A percentile compares a stretch with the other conserved stretches of the same genome.
These are phyloP conservation scores for Aleiodes sp. DNA, from an alignment of 1,140 invertebrate genomes.

Conservation along the genomic window DNA sequence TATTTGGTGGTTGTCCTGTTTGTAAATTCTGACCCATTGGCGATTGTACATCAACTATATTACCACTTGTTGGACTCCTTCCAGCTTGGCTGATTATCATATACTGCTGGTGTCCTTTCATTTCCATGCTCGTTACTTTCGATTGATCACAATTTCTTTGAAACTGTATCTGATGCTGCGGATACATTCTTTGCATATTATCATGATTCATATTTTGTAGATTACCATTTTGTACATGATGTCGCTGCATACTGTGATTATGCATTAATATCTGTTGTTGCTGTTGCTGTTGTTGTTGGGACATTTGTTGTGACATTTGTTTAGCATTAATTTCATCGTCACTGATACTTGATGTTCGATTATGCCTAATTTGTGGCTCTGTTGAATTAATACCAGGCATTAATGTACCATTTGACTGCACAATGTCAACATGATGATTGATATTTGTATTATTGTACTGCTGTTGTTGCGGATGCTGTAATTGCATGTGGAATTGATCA, in stretches of 20 bases:
- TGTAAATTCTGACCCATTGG: slow-evolving; percentile 39
- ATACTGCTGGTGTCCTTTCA: slow-evolving; percentile 48
- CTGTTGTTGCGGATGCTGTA: slow-evolving; percentile 54
- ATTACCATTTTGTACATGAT: slow-evolving; percentile 56
- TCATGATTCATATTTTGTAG: slow-evolving; percentile 56
- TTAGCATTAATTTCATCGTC: slow-evolving; percentile 59
- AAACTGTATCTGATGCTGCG: slow-evolving; percentile 68
- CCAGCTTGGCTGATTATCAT: slow-evolving; percentile 48
- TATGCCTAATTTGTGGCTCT: slow-evolving; percentile 50
- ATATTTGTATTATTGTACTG: slow-evolving; percentile 53
- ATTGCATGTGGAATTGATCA: slow-evolving; percentile 58
- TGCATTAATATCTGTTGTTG: slow-evolving; percentile 58
- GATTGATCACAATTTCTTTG: slow-evolving; percentile 53
- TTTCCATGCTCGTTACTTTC: not conserved
- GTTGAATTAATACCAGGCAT: slow-evolving; percentile 49
- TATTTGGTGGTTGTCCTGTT: slow-evolving; percentile 46
- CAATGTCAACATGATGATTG: slow-evolving; percentile 52
- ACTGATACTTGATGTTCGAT: slow-evolving; percentile 40
- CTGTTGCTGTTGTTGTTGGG: slow-evolving; percentile 51
- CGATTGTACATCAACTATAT: slow-evolving; percentile 45
- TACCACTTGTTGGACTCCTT: slow-evolving; percentile 47
- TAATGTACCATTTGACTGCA: slow-evolving; percentile 46
- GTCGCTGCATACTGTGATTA: slow-evolving; percentile 58
- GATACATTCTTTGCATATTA: slow-evolving; percentile 69
- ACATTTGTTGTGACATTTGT: slow-evolving; percentile 57